These are phyloP conservation scores for Sebastes schlegelii DNA, from an alignment of 2,113 vertebrate species.

Conservation along the genomic window DNA sequence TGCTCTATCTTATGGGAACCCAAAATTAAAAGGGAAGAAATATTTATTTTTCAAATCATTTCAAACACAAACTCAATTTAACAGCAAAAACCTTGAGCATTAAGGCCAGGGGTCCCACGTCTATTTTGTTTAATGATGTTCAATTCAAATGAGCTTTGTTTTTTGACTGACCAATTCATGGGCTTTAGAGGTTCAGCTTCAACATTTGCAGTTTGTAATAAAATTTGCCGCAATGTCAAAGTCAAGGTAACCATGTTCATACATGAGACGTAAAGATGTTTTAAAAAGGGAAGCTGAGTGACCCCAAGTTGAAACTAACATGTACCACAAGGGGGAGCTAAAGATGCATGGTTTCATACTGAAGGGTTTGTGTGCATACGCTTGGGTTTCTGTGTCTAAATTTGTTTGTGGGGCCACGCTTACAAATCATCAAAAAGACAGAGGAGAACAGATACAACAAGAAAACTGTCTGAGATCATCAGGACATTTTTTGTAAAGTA, in stretches of 20 bases:
- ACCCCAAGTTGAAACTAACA: background rate
- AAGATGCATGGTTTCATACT: background rate
- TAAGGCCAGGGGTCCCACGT: background rate
- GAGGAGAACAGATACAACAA: background rate
- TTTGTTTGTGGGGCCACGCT: background rate
- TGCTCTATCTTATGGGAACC: no score
- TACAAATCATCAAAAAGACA: background rate
- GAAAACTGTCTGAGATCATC: background rate
- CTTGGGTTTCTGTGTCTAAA: background rate
- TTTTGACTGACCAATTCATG: background rate
- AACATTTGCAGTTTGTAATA: background rate
- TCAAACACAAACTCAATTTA: background rate
- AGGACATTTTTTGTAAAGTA: background rate
- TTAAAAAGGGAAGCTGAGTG: background rate
- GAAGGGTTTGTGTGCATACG: background rate
- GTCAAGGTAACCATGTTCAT: background rate
- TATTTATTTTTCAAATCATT: background rate
- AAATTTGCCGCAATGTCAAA: no score
- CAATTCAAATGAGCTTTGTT: background rate
- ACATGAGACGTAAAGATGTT: background rate
- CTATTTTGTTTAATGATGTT: background rate
- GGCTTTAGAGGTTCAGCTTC: background rate
- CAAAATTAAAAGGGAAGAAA: no score
- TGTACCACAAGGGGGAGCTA: conserved; percentile 60
- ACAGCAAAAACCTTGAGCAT: background rate